Conservation (phyloP, 2,797 vertebrate species). For the Toxotes lorentzi region DNA sequence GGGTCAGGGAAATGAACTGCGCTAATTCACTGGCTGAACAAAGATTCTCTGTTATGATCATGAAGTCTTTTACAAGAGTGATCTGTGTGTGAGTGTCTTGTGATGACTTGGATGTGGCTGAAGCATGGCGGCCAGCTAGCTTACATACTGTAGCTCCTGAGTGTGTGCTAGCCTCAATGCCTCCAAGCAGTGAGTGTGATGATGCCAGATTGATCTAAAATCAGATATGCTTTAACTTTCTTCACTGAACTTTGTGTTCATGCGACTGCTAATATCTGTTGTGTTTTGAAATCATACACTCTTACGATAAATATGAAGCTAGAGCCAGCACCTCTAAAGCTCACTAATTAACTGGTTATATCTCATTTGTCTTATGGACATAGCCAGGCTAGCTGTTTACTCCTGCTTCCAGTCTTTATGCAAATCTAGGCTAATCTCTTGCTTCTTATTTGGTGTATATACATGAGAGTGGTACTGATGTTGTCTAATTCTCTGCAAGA, state of each 20-base stretch:
- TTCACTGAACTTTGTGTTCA: constrained; percentile 46
- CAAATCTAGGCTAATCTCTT: background rate
- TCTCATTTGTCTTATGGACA: background rate
- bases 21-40: constrained; percentile 61
- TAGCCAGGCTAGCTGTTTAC: background rate
- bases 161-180: constrained; percentile 29
- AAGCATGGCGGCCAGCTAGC: constrained; percentile 35
- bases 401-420: background rate
- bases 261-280: constrained; percentile 29
- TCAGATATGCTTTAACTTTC: constrained; percentile 36
- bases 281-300: constrained; percentile 11
- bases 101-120: constrained; percentile 62
- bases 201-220: constrained; percentile 44
- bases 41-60: constrained; percentile 66
- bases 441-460: background rate
- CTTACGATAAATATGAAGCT: background rate
- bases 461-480: constrained; percentile 1
- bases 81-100: constrained; percentile 72
- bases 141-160: constrained; percentile 31
- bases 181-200: constrained; percentile 46
- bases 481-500: background rate
- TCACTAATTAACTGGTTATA: background rate
- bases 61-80: constrained; percentile 25
- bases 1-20: constrained; percentile 49
- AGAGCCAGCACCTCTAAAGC: background rate